phyloP scores from a whole-genome alignment of 2,888 invertebrate genomes.

The Stenchaetothrips biformis region DNA sequence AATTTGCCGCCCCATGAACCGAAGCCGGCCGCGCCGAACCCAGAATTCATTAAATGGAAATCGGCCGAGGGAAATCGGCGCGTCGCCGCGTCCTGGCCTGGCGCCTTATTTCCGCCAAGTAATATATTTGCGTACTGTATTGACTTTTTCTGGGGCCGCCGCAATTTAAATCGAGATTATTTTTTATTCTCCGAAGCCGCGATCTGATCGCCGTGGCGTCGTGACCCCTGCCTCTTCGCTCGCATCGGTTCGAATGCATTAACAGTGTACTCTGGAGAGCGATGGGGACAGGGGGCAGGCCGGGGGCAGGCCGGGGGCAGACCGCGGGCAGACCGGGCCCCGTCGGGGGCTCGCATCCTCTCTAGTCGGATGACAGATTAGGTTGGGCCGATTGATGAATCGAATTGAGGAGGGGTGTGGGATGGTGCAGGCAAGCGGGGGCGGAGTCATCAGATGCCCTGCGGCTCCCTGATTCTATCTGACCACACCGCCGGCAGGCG shows the following conservation, averaged over 20 bases:
- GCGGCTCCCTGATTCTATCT: background rate
- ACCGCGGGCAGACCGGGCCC: no score
- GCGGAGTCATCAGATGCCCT: background rate
- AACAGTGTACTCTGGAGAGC: no score
- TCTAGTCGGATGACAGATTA: slow-evolving; percentile 1
- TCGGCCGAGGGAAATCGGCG: background rate
- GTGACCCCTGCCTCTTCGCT: background rate
- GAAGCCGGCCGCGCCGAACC: background rate
- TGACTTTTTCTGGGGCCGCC: background rate
- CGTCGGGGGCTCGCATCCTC: background rate
- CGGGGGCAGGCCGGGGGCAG: no score
- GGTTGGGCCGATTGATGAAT: slow-evolving; percentile 17
- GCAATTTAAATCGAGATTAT: background rate
- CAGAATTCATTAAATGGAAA: slow-evolving; percentile 5
- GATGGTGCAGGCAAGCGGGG: background rate
- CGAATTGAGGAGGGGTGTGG: background rate
- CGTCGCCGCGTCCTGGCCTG: background rate
- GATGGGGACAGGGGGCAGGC: no score
- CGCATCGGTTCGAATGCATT: no score
- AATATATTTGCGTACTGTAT: background rate
- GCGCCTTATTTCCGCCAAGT: background rate
- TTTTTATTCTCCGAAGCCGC: background rate
- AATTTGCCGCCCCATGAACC: background rate
- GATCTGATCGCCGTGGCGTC: no score
- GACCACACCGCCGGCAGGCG: background rate